A percentile compares a stretch with the other conserved stretches of the same genome.
Conservation (phyloP, 2,113 vertebrate genomes). For the Onychostoma macrolepis region DNA sequence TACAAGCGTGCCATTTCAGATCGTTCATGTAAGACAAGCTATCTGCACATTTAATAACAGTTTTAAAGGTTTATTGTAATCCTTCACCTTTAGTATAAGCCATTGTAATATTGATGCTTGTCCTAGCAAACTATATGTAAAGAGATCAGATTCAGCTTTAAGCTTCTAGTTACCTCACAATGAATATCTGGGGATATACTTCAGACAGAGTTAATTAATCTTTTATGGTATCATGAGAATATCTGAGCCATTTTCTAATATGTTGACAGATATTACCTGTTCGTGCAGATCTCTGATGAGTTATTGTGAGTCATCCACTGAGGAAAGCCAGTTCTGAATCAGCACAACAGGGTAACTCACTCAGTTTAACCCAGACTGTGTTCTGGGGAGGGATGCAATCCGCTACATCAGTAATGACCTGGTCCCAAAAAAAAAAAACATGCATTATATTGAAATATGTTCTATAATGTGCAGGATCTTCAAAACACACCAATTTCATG, state of each 20-base stretch:
- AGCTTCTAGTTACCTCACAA: not conserved
- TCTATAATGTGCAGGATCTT: slow-evolving; percentile 6
- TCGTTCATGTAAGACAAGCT: not conserved
- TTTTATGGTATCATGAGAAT: not conserved
- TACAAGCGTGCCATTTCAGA: not conserved
- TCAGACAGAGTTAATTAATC: slow-evolving; percentile 2
- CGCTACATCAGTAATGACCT: slow-evolving; percentile 1
- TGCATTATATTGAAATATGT: slow-evolving; percentile 23
- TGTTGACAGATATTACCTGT: not conserved
- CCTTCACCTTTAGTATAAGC: not conserved
- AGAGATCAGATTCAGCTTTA: not conserved
- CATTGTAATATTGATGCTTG: not conserved
- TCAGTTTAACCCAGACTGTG: not conserved
- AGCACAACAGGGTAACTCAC: not conserved
- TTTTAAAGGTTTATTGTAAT: not conserved
- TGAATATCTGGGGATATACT: not conserved
- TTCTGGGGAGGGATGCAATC: not conserved
- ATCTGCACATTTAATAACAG: not conserved
- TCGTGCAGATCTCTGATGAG: not conserved
- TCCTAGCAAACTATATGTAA: not conserved
- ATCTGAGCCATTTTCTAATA: not conserved
- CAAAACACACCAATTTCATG: slow-evolving; percentile 12
- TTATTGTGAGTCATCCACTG: not conserved
- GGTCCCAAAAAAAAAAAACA: not conserved
- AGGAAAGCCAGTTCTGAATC: not conserved